Base-by-base conservation (phyloP, 2,113 vertebrate genomes). In the Pedionomus torquatus region DNA sequence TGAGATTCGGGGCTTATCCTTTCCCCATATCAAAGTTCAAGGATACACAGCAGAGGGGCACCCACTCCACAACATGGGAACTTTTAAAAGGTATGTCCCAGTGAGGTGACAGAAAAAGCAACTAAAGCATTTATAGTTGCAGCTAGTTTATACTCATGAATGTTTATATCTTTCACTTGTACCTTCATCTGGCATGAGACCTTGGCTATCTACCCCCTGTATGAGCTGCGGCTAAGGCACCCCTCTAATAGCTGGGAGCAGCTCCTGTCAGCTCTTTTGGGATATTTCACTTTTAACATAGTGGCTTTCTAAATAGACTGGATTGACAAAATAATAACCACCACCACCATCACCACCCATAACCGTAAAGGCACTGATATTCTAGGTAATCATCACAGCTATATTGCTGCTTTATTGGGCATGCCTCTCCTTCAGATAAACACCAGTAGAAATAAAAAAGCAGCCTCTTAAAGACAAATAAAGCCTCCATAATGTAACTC, bases 211-310 rank as follows among this genome's bases (percentile, higher is more conserved):
- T 60, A 39, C 2, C 2, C 14, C 28, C 25, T 17, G n/a, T 20
- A 4, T 1, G 1, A 5, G 19, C 7, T 7, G 13, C 6, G 28
- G 14, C 15, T 21, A 17, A 43, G 17, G 15, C 12, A 41, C 1
- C 19, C n/a, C 26, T 28, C 52, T 60, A 77, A 31, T 4, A 60
- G 7, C 21, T 5, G 12, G 52, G 49, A 1, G 3, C 44, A 31
- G 78, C 13, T 61, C 13, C 54, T 48, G 31, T 7, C 52, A 77
- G 18, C 12, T 44, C 15, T 25, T 5, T 33, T 31, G 13, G 33
- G 23, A 10, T 39, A 16, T 10, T 58, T 33, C 17, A 46, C 25
- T 10, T 31, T 15, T 16, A n/a, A n/a, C 15, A 54, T 0, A 25
- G 20, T 6, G 16, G 17, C 11, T 79, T 86, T 52, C 33, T 74